A percentile compares a stretch with the other conserved stretches of the same genome.
Evolutionary conservation across 2,797 vertebrate species (phyloP).

Genomic region (Fistularia tabacaria): DNA sequence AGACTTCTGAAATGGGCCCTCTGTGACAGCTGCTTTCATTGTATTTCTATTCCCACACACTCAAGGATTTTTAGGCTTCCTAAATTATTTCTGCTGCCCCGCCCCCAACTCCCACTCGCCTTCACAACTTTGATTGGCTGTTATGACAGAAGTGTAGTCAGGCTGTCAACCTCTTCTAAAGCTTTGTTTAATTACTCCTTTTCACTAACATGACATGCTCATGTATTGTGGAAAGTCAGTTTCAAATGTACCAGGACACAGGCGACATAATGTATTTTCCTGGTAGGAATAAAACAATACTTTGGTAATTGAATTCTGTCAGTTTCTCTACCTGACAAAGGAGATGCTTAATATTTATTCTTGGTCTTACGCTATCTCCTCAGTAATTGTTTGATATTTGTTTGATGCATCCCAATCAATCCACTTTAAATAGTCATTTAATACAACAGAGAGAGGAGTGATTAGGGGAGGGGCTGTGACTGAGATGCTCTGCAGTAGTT

Average conservation of each 20-base stretch:
- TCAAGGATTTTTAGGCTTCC: conserved; percentile 61
- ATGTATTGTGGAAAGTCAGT: conserved; percentile 30
- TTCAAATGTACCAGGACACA: conserved; percentile 36
- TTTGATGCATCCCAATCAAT: conserved; percentile 64
- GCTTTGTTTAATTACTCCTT: conserved; percentile 78
- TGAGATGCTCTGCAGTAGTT: background rate
- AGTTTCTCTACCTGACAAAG: conserved; percentile 52
- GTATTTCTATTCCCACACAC: conserved; percentile 65
- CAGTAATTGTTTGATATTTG: background rate
- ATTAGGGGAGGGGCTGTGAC: conserved; percentile 33
- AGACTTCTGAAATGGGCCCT: conserved; percentile 46
- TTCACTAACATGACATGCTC: conserved; percentile 63
- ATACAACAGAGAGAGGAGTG: conserved; percentile 47
- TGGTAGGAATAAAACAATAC: conserved; percentile 38
- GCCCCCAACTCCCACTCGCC: conserved; percentile 1
- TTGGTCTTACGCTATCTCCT: background rate
- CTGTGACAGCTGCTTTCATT: conserved; percentile 69
- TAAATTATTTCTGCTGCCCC: conserved; percentile 47
- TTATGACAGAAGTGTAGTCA: conserved; percentile 64
- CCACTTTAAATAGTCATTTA: conserved; percentile 63
- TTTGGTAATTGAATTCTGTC: conserved; percentile 47
- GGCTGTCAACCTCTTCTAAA: conserved; percentile 65
- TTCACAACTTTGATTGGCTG: conserved; percentile 62
- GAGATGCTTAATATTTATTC: conserved; percentile 34
- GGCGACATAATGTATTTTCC: background rate